Evolutionary conservation across 2,113 vertebrate species (phyloP).

Genomic region (Kryptolebias marmoratus): DNA sequence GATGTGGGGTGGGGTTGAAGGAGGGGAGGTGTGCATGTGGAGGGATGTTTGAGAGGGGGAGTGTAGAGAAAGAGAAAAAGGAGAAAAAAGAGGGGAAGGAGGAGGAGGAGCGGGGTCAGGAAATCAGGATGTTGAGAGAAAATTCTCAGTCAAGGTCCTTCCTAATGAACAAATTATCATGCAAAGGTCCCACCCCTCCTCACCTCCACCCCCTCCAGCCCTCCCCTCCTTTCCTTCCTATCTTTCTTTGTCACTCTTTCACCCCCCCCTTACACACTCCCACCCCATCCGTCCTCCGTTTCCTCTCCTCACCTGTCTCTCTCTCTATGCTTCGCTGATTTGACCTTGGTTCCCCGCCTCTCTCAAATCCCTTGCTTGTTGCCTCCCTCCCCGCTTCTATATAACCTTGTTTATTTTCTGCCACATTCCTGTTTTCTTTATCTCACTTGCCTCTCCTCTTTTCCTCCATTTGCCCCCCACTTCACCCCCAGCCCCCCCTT

Average conservation of each 20-base stretch:
- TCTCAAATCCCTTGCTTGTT: constrained; percentile 58
- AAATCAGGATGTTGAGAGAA: constrained; percentile 62
- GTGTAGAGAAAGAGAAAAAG: constrained; percentile 17
- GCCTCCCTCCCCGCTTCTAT: constrained; percentile 51
- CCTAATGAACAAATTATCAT: constrained; percentile 78
- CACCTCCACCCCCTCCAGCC: constrained; percentile 5
- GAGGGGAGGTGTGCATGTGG: neutral
- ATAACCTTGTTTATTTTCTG: constrained; percentile 78
- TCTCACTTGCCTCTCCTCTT: constrained; percentile 64
- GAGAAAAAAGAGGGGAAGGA: constrained; percentile 9
- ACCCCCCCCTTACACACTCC: constrained; percentile 1
- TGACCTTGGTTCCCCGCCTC: constrained; percentile 76
- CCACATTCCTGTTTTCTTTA: constrained; percentile 74
- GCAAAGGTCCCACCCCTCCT: constrained; percentile 50
- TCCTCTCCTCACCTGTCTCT: constrained; percentile 41
- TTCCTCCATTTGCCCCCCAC: constrained; percentile 39
- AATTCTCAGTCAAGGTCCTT: constrained; percentile 76
- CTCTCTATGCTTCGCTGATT: constrained; percentile 58
- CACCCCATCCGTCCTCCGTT: constrained; percentile 6
- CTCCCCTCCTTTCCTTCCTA: constrained; percentile 17
- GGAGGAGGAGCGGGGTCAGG: constrained; percentile 56
- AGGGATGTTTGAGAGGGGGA: neutral
- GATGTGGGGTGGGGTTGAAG: constrained; percentile 1
- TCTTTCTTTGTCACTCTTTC: constrained; percentile 43
- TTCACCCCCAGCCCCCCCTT: constrained; percentile 16